Conservation (phyloP, 2,888 invertebrate genomes). For the Aphrophora alni region DNA sequence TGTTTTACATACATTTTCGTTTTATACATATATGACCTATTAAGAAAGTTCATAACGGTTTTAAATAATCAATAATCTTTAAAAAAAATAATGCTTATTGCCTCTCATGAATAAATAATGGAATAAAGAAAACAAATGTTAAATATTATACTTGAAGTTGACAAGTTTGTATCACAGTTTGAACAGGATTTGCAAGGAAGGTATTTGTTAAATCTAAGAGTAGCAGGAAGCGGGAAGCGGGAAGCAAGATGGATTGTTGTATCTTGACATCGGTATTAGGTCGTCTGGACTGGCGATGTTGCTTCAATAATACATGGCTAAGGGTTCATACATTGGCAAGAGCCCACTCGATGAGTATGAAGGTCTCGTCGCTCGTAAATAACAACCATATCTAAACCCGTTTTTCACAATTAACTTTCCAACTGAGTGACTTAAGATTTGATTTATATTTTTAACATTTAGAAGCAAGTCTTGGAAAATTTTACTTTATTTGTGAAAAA, state of each 20-base stretch:
- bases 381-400: background rate
- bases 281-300: background rate
- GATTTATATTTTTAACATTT: background rate
- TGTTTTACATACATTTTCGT: no score
- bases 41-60: no score
- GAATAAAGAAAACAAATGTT: no score
- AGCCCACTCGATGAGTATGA: background rate
- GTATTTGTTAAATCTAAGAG: background rate
- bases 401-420: slow-evolving; percentile 2
- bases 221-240: background rate
- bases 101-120: no score
- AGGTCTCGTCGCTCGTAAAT: background rate
- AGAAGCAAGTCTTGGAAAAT: background rate
- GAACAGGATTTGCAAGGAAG: no score
- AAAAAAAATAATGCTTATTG: no score
- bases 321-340: background rate
- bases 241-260: background rate
- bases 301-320: background rate
- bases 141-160: no score
- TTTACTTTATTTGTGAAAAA: background rate
- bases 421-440: background rate
- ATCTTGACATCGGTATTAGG: background rate
- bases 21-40: no score
- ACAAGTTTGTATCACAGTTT: no score
- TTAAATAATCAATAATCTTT: no score